Evolutionary conservation across 2,888 invertebrate species (phyloP), one percentile per base, ranked within the genome.

Genomic region (Rambutsinella grinnellia): DNA sequence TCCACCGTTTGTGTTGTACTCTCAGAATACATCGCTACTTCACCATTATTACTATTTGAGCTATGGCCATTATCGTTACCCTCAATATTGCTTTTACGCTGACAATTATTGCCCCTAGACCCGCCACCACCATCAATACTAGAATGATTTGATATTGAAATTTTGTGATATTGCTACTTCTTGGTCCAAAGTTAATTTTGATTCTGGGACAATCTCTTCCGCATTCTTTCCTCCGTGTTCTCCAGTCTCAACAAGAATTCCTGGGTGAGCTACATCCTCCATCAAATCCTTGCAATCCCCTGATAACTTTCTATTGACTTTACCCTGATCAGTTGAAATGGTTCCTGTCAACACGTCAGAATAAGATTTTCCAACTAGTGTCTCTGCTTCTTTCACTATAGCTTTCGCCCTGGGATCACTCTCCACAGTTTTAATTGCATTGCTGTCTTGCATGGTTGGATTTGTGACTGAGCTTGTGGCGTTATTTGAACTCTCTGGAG

Each of bases 261-360:
- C 36, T 36, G 36, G 13, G 6, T 36, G 36, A 5, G 6, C 36
- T 36, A 21, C 15, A 21, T 8, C 15, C 56, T 19, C 15, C 56
- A 19, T 23, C 24, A 54, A 54, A 8, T 70, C 70, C 28, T 70
- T 70, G n/a, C 15, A 61, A 28, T 62, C 70, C 21, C 62, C 70
- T 3, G 60, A 69, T 19, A 60, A 62, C 27, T 62, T 70, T 17
- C 56, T 36, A n/a, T n/a, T n/a, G n/a, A n/a, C n/a, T n/a, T n/a
- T n/a, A n/a, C n/a, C n/a, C n/a, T n/a, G n/a, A n/a, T n/a, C n/a
- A n/a, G n/a, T n/a, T n/a, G n/a, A n/a, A n/a, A n/a, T n/a, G n/a
- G n/a, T n/a, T 8, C 56, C 26, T 56, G 19, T 21, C 23, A 15
- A 3, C 21, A 23, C 24, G 13, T 56, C 24, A 3, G 56, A 21